Evolutionary conservation across 1,140 invertebrate genomes (phyloP), one percentile per base, ranked within the genome.

Genomic region (Asobara japonica): DNA sequence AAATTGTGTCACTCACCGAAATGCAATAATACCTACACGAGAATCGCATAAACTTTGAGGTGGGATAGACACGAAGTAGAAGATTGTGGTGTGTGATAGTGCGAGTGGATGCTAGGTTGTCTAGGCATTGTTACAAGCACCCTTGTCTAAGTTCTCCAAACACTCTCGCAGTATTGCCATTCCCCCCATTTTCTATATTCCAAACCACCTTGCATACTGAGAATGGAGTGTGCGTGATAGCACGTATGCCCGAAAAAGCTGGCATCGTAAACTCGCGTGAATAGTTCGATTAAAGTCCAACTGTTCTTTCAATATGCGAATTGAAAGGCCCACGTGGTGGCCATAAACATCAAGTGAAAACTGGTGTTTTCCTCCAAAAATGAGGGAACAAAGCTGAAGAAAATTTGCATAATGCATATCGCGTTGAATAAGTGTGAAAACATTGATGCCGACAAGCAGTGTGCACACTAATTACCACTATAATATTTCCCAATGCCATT

Each of bases 1-100:
- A 61, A 70, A 70, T 70, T 33, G 29, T 33, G 56, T 70, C 48
- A 18, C 48, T 69, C 36, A 36, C 56, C 61, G 56, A 71, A 71
- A 71, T 71, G 69, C 69, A 71, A 71, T 71, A 71, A 71, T 71
- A 71, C 38, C 29, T 48, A 71, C 69, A 71, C 62, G 62, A 66
- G 70, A 72, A 72, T 66, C 48, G 70, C 48, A 72, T 72, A 72
- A 72, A 56, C 64, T 72, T 66, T 33, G 29, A 29, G 31, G 18
- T 20, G 48, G 36, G 45, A n/a, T 66, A 25, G 64, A 65, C 13
- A 7, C 60, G 30, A 62, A 65, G 33, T 20, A 61, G 18, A 48
- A 25, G 22, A 56, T 31, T 69, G 36, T 22, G 51, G 56, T 62
- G 30, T 27, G 64, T 11, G 66, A 56, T n/a, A n/a, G n/a, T n/a